These are phyloP conservation scores for Ectemnius cavifrons DNA, from an alignment of 2,888 invertebrate genomes.

Conservation along the genomic window DNA sequence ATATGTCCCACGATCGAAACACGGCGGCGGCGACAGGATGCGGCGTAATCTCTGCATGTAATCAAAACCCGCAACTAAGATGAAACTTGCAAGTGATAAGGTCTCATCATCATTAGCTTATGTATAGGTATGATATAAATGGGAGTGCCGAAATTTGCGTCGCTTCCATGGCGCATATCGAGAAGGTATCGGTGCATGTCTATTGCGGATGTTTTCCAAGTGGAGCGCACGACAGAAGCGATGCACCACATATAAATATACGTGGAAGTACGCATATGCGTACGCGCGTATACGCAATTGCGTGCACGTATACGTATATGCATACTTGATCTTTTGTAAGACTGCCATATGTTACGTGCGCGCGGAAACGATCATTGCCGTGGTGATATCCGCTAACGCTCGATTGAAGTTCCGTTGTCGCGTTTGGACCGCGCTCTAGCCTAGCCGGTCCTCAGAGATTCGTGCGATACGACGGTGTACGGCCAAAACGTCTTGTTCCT, in stretches of 20 bases:
- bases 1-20: neutral
- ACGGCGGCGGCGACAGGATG: slow-evolving; percentile 19
- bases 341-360: slow-evolving; percentile 54
- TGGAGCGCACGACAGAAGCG: slow-evolving; percentile 24
- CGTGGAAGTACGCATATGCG: slow-evolving; percentile 24
- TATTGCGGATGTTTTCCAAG: slow-evolving; percentile 34
- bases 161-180: slow-evolving; percentile 20
- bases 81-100: slow-evolving; percentile 41
- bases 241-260: slow-evolving; percentile 41
- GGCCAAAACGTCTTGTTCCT: slow-evolving; percentile 72
- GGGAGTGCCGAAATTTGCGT: slow-evolving; percentile 20
- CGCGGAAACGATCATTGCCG: slow-evolving; percentile 38
- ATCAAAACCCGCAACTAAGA: slow-evolving; percentile 48
- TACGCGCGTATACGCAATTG: slow-evolving; percentile 23
- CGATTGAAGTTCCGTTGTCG: slow-evolving; percentile 42
- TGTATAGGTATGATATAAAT: slow-evolving; percentile 38
- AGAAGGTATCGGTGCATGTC: slow-evolving; percentile 15
- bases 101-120: slow-evolving; percentile 47
- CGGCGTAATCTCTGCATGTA: slow-evolving; percentile 41
- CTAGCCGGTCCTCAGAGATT: slow-evolving; percentile 41
- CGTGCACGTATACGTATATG: slow-evolving; percentile 28
- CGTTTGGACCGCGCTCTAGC: slow-evolving; percentile 24
- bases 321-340: slow-evolving; percentile 58
- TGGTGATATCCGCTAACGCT: slow-evolving; percentile 38
- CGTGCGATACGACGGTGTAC: slow-evolving; percentile 48